phyloP scores from a whole-genome alignment of 2,113 vertebrate species.

The Alectura lathami region DNA sequence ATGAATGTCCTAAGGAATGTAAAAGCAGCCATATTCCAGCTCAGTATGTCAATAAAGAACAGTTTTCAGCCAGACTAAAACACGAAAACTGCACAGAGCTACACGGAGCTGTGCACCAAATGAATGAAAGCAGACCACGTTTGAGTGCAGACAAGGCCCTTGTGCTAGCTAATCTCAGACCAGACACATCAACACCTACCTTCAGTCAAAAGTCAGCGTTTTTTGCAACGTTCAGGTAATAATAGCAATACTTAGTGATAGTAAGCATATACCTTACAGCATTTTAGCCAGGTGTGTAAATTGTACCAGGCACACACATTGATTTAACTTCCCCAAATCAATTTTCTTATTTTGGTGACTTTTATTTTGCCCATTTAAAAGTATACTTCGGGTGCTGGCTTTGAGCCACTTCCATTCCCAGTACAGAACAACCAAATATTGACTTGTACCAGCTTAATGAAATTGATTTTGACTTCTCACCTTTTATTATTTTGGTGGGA shows the following conservation, averaged over 20 bases:
- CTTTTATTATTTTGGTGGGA: conserved; percentile 54
- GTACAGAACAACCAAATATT: conserved; percentile 41
- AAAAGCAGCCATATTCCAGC: neutral
- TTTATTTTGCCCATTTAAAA: conserved; percentile 47
- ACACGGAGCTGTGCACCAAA: neutral
- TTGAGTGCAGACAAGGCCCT: neutral
- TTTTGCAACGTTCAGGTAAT: neutral
- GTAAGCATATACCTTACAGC: neutral
- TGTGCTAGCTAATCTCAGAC: neutral
- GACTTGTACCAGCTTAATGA: conserved; percentile 45
- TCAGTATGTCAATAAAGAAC: neutral
- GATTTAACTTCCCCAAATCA: conserved; percentile 45
- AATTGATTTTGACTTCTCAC: conserved; percentile 62
- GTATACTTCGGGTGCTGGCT: conserved; percentile 2
- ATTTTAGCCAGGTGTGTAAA: conserved; percentile 45
- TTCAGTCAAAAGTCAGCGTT: neutral
- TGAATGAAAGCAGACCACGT: neutral
- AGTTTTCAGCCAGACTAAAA: neutral
- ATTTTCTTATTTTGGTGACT: conserved; percentile 51
- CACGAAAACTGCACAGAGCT: neutral
- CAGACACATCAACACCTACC: neutral
- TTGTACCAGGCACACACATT: neutral
- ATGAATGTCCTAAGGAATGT: neutral
- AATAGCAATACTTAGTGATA: conserved; percentile 29
- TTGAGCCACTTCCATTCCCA: conserved; percentile 51